Conservation (phyloP, 2,888 invertebrate genomes). For the Cataglyphis altisquamis region DNA sequence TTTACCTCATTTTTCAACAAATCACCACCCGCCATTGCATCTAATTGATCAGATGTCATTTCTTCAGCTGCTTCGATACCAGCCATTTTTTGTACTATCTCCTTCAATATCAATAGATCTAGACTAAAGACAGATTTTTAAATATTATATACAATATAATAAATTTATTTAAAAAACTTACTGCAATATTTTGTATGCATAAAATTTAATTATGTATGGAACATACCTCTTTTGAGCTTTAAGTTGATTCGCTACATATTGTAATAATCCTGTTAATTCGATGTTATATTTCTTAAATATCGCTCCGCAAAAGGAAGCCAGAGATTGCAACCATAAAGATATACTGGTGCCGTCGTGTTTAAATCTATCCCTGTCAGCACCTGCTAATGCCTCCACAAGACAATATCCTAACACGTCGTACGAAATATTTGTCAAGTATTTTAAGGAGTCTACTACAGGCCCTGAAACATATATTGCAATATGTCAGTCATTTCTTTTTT, state of each 20-base stretch:
- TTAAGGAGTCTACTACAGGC: slow-evolving; percentile 99
- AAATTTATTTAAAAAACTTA: background rate
- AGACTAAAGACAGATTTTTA: slow-evolving; percentile 88
- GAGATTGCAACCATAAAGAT: slow-evolving; percentile 97
- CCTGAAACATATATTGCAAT: slow-evolving; percentile 71
- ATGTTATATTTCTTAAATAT: slow-evolving; percentile 99
- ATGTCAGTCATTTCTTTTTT: background rate
- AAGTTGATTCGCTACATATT: slow-evolving; percentile 98
- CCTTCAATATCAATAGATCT: slow-evolving; percentile 97
- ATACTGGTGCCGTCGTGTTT: slow-evolving; percentile 97
- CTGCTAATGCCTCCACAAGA: slow-evolving; percentile 96
- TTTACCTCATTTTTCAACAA: slow-evolving; percentile 96
- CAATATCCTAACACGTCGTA: slow-evolving; percentile 99
- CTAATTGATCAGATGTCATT: slow-evolving; percentile 97
- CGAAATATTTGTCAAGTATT: slow-evolving; percentile 97
- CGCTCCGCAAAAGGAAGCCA: slow-evolving; percentile 98
- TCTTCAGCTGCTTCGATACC: slow-evolving; percentile 99
- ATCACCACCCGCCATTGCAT: slow-evolving; percentile 99
- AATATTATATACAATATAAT: background rate
- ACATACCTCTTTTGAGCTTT: slow-evolving; percentile 96
- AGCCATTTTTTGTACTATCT: slow-evolving; percentile 99
- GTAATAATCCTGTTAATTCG: slow-evolving; percentile 97
- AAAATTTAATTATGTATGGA: background rate
- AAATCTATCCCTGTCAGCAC: slow-evolving; percentile 91
- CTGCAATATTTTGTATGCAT: background rate